A percentile compares a stretch with the other conserved stretches of the same genome.
Evolutionary conservation across 1,140 invertebrate species (phyloP).

Genomic region (Neodiprion virginianus): DNA sequence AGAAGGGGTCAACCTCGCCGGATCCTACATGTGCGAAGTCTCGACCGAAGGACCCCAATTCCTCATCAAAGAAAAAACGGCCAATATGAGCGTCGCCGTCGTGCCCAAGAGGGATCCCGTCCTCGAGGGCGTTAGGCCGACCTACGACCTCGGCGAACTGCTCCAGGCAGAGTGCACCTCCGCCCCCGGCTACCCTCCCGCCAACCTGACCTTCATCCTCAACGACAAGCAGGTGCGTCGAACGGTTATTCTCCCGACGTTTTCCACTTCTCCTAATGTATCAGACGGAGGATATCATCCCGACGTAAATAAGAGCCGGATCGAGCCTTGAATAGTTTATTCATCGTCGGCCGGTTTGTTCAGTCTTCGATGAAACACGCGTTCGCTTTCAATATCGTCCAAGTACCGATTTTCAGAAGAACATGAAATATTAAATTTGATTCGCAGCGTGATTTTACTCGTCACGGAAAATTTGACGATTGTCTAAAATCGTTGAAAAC

Average conservation of each 20-base stretch:
- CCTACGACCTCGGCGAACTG: constrained; percentile 76
- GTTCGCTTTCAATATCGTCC: too few relatives aligned
- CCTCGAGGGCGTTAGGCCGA: constrained; percentile 47
- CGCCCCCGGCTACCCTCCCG: constrained; percentile 73
- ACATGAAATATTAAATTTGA: too few relatives aligned
- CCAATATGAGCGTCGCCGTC: constrained; percentile 62
- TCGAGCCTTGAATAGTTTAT: too few relatives aligned
- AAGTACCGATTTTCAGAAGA: too few relatives aligned
- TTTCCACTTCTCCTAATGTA: constrained; percentile 35
- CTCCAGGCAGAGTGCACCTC: constrained; percentile 80
- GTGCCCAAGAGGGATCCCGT: constrained; percentile 48
- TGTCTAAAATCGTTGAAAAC: too few relatives aligned
- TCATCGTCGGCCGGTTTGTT: too few relatives aligned
- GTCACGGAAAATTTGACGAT: too few relatives aligned
- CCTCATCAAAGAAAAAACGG: constrained; percentile 56
- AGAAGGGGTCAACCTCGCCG: constrained; percentile 45
- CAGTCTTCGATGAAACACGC: too few relatives aligned
- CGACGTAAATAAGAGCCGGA: too few relatives aligned
- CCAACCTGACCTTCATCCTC: constrained; percentile 74
- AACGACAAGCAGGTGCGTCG: constrained; percentile 73
- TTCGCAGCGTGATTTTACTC: too few relatives aligned
- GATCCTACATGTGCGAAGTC: constrained; percentile 68
- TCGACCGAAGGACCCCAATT: constrained; percentile 65
- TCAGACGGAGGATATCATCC: constrained; percentile 33
- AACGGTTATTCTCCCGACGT: constrained; percentile 33